phyloP scores from a whole-genome alignment of 2,797 vertebrate species.

The Diceros bicornis region DNA sequence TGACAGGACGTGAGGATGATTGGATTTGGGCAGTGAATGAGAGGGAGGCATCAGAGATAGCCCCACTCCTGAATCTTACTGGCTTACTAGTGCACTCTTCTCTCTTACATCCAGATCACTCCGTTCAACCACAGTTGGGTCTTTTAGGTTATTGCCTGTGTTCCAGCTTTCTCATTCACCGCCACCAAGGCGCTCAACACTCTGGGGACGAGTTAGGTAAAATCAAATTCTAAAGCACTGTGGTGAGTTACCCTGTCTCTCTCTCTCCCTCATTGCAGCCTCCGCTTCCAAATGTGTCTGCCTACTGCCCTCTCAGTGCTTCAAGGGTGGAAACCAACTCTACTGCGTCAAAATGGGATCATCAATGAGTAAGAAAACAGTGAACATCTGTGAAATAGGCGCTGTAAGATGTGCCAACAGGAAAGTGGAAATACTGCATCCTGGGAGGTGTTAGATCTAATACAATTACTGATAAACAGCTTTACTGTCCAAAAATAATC shows the following conservation, averaged over 20 bases:
- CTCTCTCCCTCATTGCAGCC: slow-evolving; percentile 73
- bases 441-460: slow-evolving; percentile 85
- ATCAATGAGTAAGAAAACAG: slow-evolving; percentile 78
- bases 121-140: not conserved
- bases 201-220: not conserved
- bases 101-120: not conserved
- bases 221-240: not conserved
- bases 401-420: slow-evolving; percentile 87
- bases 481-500: not conserved
- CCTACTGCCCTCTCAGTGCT: slow-evolving; percentile 85
- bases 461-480: not conserved
- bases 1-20: not conserved
- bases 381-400: slow-evolving; percentile 89
- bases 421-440: slow-evolving; percentile 86
- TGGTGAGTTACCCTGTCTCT: not conserved
- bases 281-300: slow-evolving; percentile 87
- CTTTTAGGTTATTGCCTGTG: not conserved
- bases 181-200: not conserved
- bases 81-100: not conserved
- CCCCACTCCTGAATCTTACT: not conserved
- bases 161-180: not conserved
- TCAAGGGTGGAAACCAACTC: slow-evolving; percentile 49
- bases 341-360: slow-evolving; percentile 89
- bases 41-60: not conserved
- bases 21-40: not conserved